A percentile compares a stretch with the other conserved stretches of the same genome.
Evolutionary conservation across 1,140 invertebrate genomes (phyloP).

Genomic region (Euwallacea fornicatus): DNA sequence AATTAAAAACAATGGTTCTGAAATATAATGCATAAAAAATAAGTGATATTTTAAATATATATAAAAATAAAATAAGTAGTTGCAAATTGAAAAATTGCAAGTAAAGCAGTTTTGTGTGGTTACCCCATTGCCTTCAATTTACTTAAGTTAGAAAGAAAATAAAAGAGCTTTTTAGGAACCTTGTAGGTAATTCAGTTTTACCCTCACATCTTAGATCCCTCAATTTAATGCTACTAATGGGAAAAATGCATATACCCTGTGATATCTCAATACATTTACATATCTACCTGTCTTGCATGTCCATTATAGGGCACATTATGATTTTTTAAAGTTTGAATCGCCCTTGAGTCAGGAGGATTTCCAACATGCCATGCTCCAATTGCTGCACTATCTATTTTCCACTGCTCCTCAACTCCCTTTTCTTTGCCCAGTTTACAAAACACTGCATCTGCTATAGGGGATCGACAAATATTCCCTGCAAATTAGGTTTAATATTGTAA

Average conservation of each 20-base stretch:
- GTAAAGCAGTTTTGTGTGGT: no score
- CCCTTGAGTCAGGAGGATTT: slow-evolving; percentile 75
- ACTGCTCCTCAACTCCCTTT: slow-evolving; percentile 56
- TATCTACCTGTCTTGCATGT: slow-evolving; percentile 70
- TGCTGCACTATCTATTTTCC: slow-evolving; percentile 88
- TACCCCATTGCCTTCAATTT: no score
- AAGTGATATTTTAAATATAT: no score
- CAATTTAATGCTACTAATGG: no score
- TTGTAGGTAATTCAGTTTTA: no score
- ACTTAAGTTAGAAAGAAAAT: no score
- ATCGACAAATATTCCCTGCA: slow-evolving; percentile 90
- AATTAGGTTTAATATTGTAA: background rate
- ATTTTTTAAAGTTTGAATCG: slow-evolving; percentile 69
- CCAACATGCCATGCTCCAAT: slow-evolving; percentile 84
- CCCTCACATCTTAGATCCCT: no score
- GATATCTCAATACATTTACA: background rate
- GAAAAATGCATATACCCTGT: background rate
- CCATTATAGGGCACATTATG: slow-evolving; percentile 75
- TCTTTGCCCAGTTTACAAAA: slow-evolving; percentile 68
- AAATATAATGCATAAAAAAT: no score
- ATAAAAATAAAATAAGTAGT: no score
- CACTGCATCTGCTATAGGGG: slow-evolving; percentile 91
- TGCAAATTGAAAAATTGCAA: no score
- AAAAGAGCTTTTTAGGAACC: no score
- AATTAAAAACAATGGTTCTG: no score